Base-by-base conservation (phyloP, 2,113 vertebrate genomes). In the Nycticorax nycticorax region DNA sequence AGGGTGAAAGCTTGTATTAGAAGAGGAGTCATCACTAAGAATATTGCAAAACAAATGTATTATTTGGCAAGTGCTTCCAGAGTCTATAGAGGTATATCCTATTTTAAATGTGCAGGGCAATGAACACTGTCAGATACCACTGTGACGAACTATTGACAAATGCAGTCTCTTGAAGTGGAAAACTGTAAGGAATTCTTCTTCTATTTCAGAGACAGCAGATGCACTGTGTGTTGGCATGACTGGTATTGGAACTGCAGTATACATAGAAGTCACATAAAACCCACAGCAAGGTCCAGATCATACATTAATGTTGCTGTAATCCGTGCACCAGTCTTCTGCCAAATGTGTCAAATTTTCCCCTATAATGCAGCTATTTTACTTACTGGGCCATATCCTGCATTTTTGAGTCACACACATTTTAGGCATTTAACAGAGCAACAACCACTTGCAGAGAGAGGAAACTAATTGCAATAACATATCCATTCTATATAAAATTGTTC, bases 271-370 rank as follows among this genome's bases (percentile, higher is more conserved):
- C 77, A 78, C 71, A 93, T 81, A 95, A 96, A 97, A 92, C n/a
- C 71, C 71, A 75, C 60, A 64, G 92, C 47, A 81, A 95, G 14
- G 68, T 77, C 74, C 91, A 95, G 89, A 78, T 83, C 55, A 52
- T 85, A 85, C 52, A 84, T 73, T 91, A 96, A 55, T 17, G 66
- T 47, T 92, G 92, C 90, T 91, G 62, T 90, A 96, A 97, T 93
- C 89, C 73, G 6, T 47, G 26, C 33, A 53, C 48, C 37, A n/a
- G 7, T 39, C 80, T 90, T 93, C 67, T 96, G 96, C 95, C 97
- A 97, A 96, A 94, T 69, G 68, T 92, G 75, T 96, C 86, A 89
- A 41, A 68, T 92, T 97, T 96, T 95, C 89, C 95, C 92, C 76
- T 76, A 60, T 85, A 92, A 89, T 32, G 45, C 67, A 96, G 85